Base-by-base conservation (phyloP, 2,113 vertebrate species). In the Ovibos moschatus region DNA sequence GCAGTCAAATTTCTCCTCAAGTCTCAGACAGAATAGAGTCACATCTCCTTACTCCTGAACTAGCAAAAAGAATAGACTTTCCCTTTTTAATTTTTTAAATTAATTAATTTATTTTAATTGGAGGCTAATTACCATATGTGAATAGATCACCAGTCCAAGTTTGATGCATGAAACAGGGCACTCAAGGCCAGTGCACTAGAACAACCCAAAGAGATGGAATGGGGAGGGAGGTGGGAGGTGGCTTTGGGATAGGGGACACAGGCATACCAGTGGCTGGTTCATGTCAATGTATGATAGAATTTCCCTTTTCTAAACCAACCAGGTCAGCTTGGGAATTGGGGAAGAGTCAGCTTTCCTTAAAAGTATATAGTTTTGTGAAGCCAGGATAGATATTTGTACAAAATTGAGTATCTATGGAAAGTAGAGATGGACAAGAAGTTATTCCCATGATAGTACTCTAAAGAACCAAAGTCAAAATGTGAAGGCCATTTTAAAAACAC, bases 321-420 rank as follows among this genome's bases (percentile, higher is more conserved):
- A 67, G 7, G 1, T 12, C 40, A 82, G 17, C 23, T 51, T 7
- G 10, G 5, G 60, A 60, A 10, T 11, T 40, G 25, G 19, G 4
- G 0, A 9, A 14, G 11, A 21, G 11, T 83, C 27, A 2, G 7
- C 30, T n/a, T 50, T 21, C 3, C 51, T 6, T 13, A 33, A 67
- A 60, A 76, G 1, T 5, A 14, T 45, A 2, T 25, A 25, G 1
- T 3, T 92, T 50, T 86, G 16, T 57, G 36, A 33, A 40, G 4
- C 74, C 45, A 43, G 15, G 27, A n/a, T 2, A 57, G 19, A 71
- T 25, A 45, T 10, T 33, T 40, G 36, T 40, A 47, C 47, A 86
- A 89, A 97, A 62, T 0, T 25, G 9, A 87, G 1, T 47, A 23
- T 40, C 33, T 19, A 11, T 13, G 15, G 64, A 36, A 81, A 82